Evolutionary conservation across 2,888 invertebrate species (phyloP), one percentile per base, ranked within the genome.

Genomic region (Ophion costatus): DNA sequence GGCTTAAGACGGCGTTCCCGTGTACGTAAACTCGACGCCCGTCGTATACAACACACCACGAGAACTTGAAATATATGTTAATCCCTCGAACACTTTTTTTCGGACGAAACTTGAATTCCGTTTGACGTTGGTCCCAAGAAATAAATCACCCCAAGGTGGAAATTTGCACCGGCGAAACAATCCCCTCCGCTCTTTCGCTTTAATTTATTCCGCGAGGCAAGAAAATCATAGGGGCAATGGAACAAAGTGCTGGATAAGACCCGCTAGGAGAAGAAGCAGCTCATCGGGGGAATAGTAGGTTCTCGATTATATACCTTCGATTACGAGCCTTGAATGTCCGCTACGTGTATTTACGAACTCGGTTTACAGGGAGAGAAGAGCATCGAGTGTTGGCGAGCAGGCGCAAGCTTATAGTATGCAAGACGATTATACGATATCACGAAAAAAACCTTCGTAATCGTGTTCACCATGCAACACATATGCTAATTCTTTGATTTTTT

Each of bases 381-480:
- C 45, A n/a, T 24, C 29, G 45, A 45, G 45, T 11, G 14, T 45
- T 45, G 14, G 45, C 45, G 45, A 45, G 45, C 45, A 14, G 14
- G 59, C 38, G 42, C 24, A 17, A 38, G 17, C 22, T 57, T 38
- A 51, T 24, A 51, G 69, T 59, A 42, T 45, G 42, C 56, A 56
- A 22, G 69, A 64, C 76, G 71, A 77, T 82, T 77, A 82, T 70
- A 64, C 66, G 61, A 57, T 71, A 71, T 75, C 82, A 71, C 64
- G 20, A 51, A 77, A 51, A 77, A 45, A 45, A 45, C 73, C 42
- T 77, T 77, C 29, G 29, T 22, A 57, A 66, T 38, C 51, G 17
- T 56, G 67, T 38, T 38, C 38, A 45, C 45, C 45, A 42, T 38
- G 38, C 38, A 38, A 38, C 38, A 38, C 38, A 61, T 29, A 29